These are phyloP conservation scores for Philypnodon macrostomus DNA, from an alignment of 2,797 vertebrate genomes.

Conservation along the genomic window DNA sequence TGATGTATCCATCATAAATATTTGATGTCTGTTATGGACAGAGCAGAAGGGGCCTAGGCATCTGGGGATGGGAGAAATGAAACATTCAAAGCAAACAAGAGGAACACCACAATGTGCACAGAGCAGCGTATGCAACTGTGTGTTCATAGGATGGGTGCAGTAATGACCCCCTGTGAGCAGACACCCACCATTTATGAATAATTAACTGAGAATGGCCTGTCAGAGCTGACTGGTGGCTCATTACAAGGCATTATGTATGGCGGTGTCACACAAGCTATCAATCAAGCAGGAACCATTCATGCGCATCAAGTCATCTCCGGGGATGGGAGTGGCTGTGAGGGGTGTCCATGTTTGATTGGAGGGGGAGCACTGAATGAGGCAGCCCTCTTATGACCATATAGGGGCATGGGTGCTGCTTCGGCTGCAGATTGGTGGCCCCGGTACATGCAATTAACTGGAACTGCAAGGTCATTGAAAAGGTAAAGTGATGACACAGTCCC, in stretches of 20 bases:
- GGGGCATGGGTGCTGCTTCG: conserved; percentile 54
- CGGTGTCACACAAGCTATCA: conserved; percentile 66
- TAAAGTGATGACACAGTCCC: conserved; percentile 31
- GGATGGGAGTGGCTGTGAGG: conserved; percentile 31
- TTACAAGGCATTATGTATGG: conserved; percentile 60
- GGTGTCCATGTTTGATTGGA: conserved; percentile 5
- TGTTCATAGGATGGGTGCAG: conserved; percentile 32
- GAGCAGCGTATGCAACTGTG: conserved; percentile 19
- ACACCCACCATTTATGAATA: conserved; percentile 65
- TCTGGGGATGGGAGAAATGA: conserved; percentile 39
- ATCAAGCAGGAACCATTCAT: conserved; percentile 64
- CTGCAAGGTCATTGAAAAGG: conserved; percentile 42
- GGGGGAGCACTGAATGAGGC: conserved; percentile 31
- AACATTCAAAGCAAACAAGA: conserved; percentile 42
- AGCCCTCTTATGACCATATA: conserved; percentile 62
- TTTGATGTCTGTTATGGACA: conserved; percentile 68
- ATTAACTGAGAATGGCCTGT: conserved; percentile 64
- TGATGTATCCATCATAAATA: conserved; percentile 74
- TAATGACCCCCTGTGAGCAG: conserved; percentile 57
- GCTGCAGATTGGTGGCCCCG: conserved; percentile 55
- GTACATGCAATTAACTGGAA: conserved; percentile 15
- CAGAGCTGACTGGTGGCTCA: conserved; percentile 50
- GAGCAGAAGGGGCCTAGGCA: conserved; percentile 45
- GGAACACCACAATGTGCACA: conserved; percentile 1
- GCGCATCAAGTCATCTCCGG: conserved; percentile 60